phyloP scores from a whole-genome alignment of 2,888 invertebrate genomes.

The Drosophila hamatofila region DNA sequence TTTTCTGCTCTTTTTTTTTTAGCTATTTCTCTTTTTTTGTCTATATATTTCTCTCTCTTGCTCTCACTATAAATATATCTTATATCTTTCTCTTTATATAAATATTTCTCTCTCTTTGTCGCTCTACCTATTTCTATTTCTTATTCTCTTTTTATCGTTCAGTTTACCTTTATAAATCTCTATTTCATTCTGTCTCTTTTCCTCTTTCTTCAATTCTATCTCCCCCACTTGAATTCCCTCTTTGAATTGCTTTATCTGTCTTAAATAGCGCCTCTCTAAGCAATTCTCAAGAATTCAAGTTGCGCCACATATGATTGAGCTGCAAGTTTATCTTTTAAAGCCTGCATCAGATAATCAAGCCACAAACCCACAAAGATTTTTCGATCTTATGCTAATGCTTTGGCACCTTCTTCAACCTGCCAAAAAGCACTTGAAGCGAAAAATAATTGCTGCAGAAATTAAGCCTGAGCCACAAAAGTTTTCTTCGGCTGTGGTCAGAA shows the following conservation, averaged over 20 bases:
- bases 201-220: neutral
- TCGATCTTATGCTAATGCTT: slow-evolving; percentile 5
- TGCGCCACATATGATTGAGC: neutral
- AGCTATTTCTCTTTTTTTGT: no score
- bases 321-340: neutral
- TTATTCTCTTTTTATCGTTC: neutral
- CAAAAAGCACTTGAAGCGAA: slow-evolving; percentile 6
- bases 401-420: slow-evolving; percentile 1
- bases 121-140: neutral
- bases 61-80: no score
- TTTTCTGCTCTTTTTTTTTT: no score
- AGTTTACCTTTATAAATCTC: no score
- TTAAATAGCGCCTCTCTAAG: slow-evolving; percentile 1
- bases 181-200: neutral
- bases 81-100: no score
- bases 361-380: neutral
- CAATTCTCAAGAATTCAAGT: slow-evolving; percentile 4
- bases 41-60: neutral
- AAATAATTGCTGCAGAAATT: slow-evolving; percentile 11
- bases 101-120: neutral
- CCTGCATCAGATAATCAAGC: neutral
- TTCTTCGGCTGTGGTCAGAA: slow-evolving; percentile 23
- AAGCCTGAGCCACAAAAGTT: slow-evolving; percentile 33
- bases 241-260: neutral
- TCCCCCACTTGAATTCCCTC: neutral